These are phyloP conservation scores for Drosophila niveifrons DNA, from an alignment of 2,888 invertebrate genomes.

Conservation along the genomic window DNA sequence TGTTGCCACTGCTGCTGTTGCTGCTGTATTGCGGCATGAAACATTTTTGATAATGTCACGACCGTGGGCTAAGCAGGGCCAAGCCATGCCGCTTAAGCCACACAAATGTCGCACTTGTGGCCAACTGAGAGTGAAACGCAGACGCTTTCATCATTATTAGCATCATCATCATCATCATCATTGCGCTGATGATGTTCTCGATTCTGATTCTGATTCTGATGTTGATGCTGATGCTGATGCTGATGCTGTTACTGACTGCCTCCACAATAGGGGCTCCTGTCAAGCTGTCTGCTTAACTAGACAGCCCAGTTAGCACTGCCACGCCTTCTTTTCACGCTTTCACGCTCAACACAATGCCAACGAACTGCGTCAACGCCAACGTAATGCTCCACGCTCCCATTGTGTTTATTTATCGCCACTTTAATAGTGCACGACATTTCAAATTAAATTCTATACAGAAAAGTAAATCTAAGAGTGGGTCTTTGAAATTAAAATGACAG, in stretches of 20 bases:
- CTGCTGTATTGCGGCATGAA: slow-evolving; percentile 40
- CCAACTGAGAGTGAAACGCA: slow-evolving; percentile 33
- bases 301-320: slow-evolving; percentile 10
- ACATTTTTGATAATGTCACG: slow-evolving; percentile 62
- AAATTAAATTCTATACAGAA: background rate
- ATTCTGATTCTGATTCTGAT: slow-evolving; percentile 22
- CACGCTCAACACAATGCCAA: background rate
- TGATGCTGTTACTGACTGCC: slow-evolving; percentile 12
- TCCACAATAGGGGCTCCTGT: slow-evolving; percentile 21
- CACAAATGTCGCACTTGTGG: slow-evolving; percentile 59
- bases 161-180: background rate
- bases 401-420: slow-evolving; percentile 2
- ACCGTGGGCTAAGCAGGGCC: slow-evolving; percentile 59
- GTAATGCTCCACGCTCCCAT: background rate
- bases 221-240: slow-evolving; percentile 16
- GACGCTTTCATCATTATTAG: slow-evolving; percentile 29
- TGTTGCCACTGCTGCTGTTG: slow-evolving; percentile 18
- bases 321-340: slow-evolving; percentile 3
- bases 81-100: slow-evolving; percentile 54
- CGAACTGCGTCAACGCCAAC: background rate
- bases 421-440: background rate
- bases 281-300: slow-evolving; percentile 28
- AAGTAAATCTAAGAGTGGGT: too few relatives aligned
- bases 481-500: too few relatives aligned
- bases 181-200: background rate